Evolutionary conservation across 1,140 invertebrate genomes (phyloP), one percentile per base, ranked within the genome.

Genomic region (Ostrea denselamellosa): DNA sequence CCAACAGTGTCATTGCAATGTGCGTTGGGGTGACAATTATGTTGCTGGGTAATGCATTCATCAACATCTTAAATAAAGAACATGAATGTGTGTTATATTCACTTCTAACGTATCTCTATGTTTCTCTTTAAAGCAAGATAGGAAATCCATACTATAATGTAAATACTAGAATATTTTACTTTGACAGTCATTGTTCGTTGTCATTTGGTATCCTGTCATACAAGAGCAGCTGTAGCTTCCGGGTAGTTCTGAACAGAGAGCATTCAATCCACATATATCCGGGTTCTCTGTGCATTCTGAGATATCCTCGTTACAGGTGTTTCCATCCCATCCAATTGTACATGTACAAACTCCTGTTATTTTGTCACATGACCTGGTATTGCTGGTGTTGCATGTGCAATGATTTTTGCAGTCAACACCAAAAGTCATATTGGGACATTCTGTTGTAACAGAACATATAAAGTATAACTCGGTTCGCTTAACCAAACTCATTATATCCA

Each of bases 171-270:
- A 44, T 5, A 44, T 2, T 62, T 44, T 56, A 89, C 88, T 65
- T 86, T 56, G 19, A 77, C 88, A 89, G 5, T n/a, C 17, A 44
- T 34, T 53, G 34, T 83, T 54, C 0, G 19, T 10, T 8, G 22
- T 25, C 52, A 65, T 87, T 56, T 71, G 28, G 56, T 88, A 90
- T 2, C 90, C 68, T 8, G 25, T 14, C 28, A 28, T 0, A 25
- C 91, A 92, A 0, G 17, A 25, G 83, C 90, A 92, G 19, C 65
- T 14, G 34, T 87, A 91, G 14, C 68, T 65, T 8, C 91, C 90
- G 0, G 34, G 17, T 25, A 56, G 65, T 34, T 92, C 85, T 12
- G 17, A 34, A 81, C 89, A 91, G 0, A 19, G 10, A 2, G 83
- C 84, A 12, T 88, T 86, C 14, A 56, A 19, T 68, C 44, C 2